A percentile compares a stretch with the other conserved stretches of the same genome.
These are phyloP conservation scores for Marmota flaviventris DNA, from an alignment of 2,113 vertebrate genomes.

Conservation along the genomic window DNA sequence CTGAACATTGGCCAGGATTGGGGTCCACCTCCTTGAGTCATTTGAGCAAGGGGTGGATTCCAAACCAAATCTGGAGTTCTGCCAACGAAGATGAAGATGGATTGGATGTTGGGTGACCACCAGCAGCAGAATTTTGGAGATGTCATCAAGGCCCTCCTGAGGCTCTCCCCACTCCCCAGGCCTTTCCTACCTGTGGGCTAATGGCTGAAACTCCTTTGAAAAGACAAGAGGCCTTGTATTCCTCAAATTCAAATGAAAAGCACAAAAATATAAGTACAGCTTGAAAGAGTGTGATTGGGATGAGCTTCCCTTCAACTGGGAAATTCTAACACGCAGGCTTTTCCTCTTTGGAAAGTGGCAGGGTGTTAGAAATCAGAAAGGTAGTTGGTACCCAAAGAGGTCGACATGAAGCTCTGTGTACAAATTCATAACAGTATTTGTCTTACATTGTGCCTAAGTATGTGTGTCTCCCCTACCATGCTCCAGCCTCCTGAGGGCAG, in stretches of 20 bases:
- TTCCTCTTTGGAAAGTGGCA: not conserved
- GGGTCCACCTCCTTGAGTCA: not conserved
- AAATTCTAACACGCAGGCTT: not conserved
- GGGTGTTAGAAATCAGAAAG: not conserved
- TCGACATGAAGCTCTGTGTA: not conserved
- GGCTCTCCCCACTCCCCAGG: not conserved
- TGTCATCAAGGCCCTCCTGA: not conserved
- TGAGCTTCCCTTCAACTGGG: not conserved
- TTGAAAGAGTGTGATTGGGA: not conserved
- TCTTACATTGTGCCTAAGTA: not conserved
- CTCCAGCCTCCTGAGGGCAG: not conserved
- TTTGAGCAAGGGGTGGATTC: not conserved
- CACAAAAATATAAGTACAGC: not conserved
- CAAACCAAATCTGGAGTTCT: not conserved
- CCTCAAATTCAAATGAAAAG: not conserved
- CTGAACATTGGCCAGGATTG: not conserved
- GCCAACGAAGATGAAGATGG: not conserved
- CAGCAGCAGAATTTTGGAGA: not conserved
- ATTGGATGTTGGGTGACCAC: not conserved
- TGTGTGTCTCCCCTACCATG: not conserved
- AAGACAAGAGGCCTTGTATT: not conserved
- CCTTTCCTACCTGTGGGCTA: not conserved
- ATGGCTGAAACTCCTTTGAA: not conserved
- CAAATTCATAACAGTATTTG: not conserved
- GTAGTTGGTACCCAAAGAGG: not conserved